Base-by-base conservation (phyloP, 1,140 invertebrate species). In the Zelostemma sp. region DNA sequence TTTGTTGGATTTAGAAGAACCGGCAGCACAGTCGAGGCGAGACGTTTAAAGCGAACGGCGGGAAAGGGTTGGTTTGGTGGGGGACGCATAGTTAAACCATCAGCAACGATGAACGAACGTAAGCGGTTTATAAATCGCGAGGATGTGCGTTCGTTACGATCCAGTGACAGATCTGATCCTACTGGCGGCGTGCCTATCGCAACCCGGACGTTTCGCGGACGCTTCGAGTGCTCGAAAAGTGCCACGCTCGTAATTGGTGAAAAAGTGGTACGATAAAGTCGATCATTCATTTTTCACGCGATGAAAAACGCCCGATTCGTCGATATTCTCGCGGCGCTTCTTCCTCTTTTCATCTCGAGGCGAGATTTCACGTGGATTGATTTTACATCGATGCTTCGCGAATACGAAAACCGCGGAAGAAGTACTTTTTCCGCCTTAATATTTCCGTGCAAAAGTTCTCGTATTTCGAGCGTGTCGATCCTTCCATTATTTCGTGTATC, bases 91-190 rank as follows among this genome's bases (percentile, higher is more conserved):
- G 62, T 51, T 46, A 50, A 68, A 71, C 68, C 69, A 57, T 61
- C 63, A 62, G 48, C 69, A 48, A 67, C 75, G 71, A 73, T 69
- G 68, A 76, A 69, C 69, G 69, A 76, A 76, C 68, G 69, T 74
- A 74, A 77, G 73, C 72, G 76, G 73, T 81, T 81, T 82, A 82
- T 82, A 82, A 82, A 82, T 82, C 78, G 79, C 77, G 78, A 79
- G 76, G 78, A 81, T 82, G 80, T 74, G 55, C 73, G 67, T 63
- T 73, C 48, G 75, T 67, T 61, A 58, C 72, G 73, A 74, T 76
- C 57, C 76, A 80, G 80, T 79, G 78, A 81, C 76, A 79, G 72
- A 73, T 78, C 77, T 65, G 66, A 64, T 71, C 68, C 72, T 68
- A 63, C 46, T 49, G 55, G 12, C 43, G 54, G 21, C 18, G 56